Conservation (phyloP, 2,797 vertebrate species). For the Melanotaenia pygmaea region DNA sequence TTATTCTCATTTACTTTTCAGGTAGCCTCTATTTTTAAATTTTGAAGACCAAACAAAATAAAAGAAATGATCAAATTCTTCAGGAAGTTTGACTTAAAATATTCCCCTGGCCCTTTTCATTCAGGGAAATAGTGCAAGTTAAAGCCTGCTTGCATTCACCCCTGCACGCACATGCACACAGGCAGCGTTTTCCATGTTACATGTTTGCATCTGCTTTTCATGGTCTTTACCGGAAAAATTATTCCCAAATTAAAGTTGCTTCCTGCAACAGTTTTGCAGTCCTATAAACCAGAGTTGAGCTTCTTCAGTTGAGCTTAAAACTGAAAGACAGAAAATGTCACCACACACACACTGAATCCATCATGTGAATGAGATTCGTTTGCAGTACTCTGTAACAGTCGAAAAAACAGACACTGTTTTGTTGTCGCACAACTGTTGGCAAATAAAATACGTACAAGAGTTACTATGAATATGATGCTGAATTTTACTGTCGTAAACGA, state of each 20-base stretch:
- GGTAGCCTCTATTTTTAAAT: background rate
- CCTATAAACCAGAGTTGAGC: background rate
- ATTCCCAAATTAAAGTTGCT: slow-evolving; percentile 53
- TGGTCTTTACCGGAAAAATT: slow-evolving; percentile 53
- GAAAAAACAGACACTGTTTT: slow-evolving; percentile 10
- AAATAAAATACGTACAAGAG: background rate
- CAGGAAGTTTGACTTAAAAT: background rate
- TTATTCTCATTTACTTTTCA: background rate
- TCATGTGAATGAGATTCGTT: background rate
- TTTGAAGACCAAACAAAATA: background rate
- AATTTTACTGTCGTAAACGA: slow-evolving; percentile 9
- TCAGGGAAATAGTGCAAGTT: background rate
- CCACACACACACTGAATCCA: background rate
- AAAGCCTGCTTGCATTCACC: background rate
- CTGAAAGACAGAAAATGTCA: background rate
- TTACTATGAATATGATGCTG: slow-evolving; percentile 23
- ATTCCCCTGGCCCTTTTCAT: background rate
- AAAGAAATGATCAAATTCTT: background rate
- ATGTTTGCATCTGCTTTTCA: slow-evolving; percentile 69
- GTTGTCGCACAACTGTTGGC: slow-evolving; percentile 1
- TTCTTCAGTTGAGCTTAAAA: background rate
- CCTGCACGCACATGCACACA: background rate
- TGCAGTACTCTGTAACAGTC: background rate
- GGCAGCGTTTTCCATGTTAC: slow-evolving; percentile 42
- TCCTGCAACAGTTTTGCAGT: slow-evolving; percentile 24